These are phyloP conservation scores for Drosophila paranaensis DNA, from an alignment of 2,888 invertebrate genomes.

Conservation along the genomic window DNA sequence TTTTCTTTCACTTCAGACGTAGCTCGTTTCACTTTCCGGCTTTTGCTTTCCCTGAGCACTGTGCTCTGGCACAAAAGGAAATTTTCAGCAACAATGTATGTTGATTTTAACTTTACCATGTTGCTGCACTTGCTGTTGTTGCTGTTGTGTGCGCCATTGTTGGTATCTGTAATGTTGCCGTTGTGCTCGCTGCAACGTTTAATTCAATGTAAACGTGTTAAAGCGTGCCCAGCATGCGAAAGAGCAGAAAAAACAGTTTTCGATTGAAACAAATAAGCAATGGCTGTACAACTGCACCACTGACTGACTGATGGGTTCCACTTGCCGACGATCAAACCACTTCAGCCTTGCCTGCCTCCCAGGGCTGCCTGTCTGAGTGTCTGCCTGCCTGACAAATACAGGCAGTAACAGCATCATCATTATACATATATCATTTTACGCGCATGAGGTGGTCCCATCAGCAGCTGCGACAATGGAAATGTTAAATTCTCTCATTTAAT, in stretches of 20 bases:
- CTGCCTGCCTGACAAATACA: slow-evolving; percentile 6
- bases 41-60: slow-evolving; percentile 40
- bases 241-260: slow-evolving; percentile 47
- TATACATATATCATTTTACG: slow-evolving; percentile 23
- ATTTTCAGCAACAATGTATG: slow-evolving; percentile 71
- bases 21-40: slow-evolving; percentile 78
- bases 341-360: neutral
- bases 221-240: slow-evolving; percentile 65
- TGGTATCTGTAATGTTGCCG: slow-evolving; percentile 54
- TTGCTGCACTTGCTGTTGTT: slow-evolving; percentile 41
- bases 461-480: slow-evolving; percentile 36
- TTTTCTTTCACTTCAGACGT: slow-evolving; percentile 73
- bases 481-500: slow-evolving; percentile 43
- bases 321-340: slow-evolving; percentile 5
- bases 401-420: slow-evolving; percentile 34
- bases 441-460: slow-evolving; percentile 30
- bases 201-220: slow-evolving; percentile 79
- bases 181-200: slow-evolving; percentile 63
- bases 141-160: slow-evolving; percentile 49
- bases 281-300: slow-evolving; percentile 28
- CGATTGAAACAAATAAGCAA: slow-evolving; percentile 67
- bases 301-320: slow-evolving; percentile 42
- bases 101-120: slow-evolving; percentile 68
- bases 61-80: slow-evolving; percentile 45
- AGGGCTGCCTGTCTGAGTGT: neutral